These are phyloP conservation scores for Lagopus leucura DNA, from an alignment of 2,113 vertebrate genomes.

Conservation along the genomic window DNA sequence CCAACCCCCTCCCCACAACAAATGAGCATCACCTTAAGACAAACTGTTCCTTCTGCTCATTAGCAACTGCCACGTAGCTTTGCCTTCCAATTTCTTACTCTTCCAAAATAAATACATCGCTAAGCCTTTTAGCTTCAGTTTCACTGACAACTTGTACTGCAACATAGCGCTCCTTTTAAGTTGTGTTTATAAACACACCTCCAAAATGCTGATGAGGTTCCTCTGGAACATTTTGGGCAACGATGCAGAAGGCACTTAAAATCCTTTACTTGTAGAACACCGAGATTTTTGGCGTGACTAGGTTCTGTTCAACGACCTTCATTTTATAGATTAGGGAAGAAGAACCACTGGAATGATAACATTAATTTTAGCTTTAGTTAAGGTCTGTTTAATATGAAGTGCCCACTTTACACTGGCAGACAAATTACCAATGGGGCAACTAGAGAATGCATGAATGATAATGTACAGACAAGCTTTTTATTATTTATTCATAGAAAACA, in stretches of 20 bases:
- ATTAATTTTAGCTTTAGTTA: slow-evolving; percentile 64
- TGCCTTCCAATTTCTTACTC: background rate
- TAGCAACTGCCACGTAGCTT: background rate
- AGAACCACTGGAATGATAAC: slow-evolving; percentile 34
- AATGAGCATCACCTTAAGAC: background rate
- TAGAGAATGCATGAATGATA: slow-evolving; percentile 89
- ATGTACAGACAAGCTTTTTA: slow-evolving; percentile 89
- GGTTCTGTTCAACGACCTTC: background rate
- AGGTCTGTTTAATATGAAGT: slow-evolving; percentile 69
- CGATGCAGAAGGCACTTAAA: background rate
- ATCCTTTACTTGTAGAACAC: slow-evolving; percentile 21
- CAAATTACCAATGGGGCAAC: slow-evolving; percentile 78
- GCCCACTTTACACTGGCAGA: slow-evolving; percentile 67
- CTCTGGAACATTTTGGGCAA: slow-evolving; percentile 9
- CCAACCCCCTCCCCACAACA: background rate
- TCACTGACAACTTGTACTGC: slow-evolving; percentile 12
- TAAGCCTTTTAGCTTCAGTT: slow-evolving; percentile 19
- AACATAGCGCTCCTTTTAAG: background rate
- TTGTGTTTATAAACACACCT: slow-evolving; percentile 5
- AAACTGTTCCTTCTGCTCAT: background rate
- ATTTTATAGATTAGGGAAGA: slow-evolving; percentile 40
- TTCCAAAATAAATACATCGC: slow-evolving; percentile 14
- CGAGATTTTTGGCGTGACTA: background rate
- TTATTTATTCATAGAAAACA: slow-evolving; percentile 96
- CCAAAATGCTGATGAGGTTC: background rate